Evolutionary conservation across 2,113 vertebrate species (phyloP).

Genomic region (Chaetops frenatus): DNA sequence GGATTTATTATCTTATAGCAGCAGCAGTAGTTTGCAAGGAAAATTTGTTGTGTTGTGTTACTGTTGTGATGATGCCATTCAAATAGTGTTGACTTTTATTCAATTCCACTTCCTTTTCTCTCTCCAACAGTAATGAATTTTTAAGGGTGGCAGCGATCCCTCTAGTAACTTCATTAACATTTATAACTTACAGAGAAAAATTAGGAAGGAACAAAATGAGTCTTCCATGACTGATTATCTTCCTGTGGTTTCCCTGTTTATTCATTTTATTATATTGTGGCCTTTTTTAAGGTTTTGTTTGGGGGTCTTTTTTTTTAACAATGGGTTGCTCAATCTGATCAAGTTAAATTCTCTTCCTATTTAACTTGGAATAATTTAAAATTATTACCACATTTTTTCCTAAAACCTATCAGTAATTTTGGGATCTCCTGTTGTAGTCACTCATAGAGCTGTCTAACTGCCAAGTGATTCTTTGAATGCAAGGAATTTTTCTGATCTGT

Average conservation of each 20-base stretch:
- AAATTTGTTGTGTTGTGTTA: not conserved
- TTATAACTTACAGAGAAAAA: not conserved
- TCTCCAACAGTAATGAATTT: not conserved
- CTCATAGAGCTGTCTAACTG: not conserved
- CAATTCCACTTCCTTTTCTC: not conserved
- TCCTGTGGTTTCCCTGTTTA: not conserved
- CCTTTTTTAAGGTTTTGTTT: not conserved
- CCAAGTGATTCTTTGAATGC: not conserved
- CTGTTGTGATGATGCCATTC: not conserved
- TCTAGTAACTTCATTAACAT: not conserved
- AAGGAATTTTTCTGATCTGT: not conserved
- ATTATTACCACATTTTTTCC: not conserved
- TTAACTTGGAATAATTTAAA: not conserved
- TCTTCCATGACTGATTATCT: not conserved
- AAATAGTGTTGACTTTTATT: not conserved
- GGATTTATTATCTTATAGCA: not conserved
- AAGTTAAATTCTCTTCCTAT: not conserved
- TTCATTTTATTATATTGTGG: not conserved
- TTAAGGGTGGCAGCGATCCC: not conserved
- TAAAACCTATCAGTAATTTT: not conserved
- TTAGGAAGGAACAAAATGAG: not conserved
- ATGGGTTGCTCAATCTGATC: not conserved
- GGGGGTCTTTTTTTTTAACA: not conserved
- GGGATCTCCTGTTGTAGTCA: not conserved
- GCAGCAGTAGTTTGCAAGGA: not conserved